Base-by-base conservation (phyloP, 2,113 vertebrate species). In the Brachyhypopomus occidentalis region DNA sequence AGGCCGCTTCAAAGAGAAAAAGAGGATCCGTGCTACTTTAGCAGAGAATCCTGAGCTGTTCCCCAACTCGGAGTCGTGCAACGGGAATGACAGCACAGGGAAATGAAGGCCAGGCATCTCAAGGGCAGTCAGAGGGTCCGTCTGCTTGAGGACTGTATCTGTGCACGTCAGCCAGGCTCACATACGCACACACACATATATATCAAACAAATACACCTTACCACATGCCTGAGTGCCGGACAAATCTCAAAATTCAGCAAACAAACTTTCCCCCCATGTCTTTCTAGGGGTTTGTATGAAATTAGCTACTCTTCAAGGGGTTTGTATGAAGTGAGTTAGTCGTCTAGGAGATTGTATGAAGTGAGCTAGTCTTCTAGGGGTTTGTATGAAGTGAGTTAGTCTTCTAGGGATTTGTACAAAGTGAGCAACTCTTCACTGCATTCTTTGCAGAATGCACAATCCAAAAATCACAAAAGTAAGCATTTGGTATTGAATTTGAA, bases 1-100 rank as follows among this genome's bases (percentile, higher is more conserved):
- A 0, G 97, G 97, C 0, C 94, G 96, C 48, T 98, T 96, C 83
- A 98, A 96, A 84, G 97, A 98, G 90, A 97, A 97, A 91, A 98
- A 96, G 70, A 96, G 94, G 85, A 93, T 96, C 2, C 84, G 96
- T 8, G 85, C 93, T 0, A 94, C 92, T 0, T 85, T 98, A 86
- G 90, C 90, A 0, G 96, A 96, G 84, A 95, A 95, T 34, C 94
- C 95, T 12, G 91, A 88, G 64, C 90, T 97, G 48, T 95, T 95
- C 7, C 85, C 88, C 0, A 87, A 89, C 2, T 77, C 84, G 2
- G 30, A 83, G 6, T 8, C 41, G 0, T 81, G 71, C 19, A 81
- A 87, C 25, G 86, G 87, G 41, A 90, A 86, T 71, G 86, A 85
- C 27, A 81, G 25, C 72, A 78, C 69, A 55, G 81, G 30, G n/a